Evolutionary conservation across 2,888 invertebrate genomes (phyloP).

Genomic region (Crocallis elinguaria): DNA sequence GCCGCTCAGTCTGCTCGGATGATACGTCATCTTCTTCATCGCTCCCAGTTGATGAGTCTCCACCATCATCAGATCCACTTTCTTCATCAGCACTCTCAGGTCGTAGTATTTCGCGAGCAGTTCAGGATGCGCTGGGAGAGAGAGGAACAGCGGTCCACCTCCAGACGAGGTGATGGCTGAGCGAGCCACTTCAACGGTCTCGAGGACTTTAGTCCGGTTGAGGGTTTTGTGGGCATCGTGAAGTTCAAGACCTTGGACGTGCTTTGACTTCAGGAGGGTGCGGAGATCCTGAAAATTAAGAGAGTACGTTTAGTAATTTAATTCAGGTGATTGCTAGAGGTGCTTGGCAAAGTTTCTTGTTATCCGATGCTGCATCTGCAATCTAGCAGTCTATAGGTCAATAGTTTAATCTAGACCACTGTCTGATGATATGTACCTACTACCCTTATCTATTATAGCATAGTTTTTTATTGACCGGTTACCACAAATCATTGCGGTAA

Average conservation of each 20-base stretch:
- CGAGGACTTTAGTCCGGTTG: constrained; percentile 78
- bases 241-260: constrained; percentile 85
- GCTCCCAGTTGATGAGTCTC: constrained; percentile 87
- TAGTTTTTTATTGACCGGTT: too few relatives aligned
- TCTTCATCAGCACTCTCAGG: constrained; percentile 86
- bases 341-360: too few relatives aligned
- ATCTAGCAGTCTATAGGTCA: too few relatives aligned
- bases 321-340: too few relatives aligned
- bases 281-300: constrained; percentile 76
- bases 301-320: not conserved
- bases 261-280: constrained; percentile 81
- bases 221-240: constrained; percentile 81
- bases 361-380: too few relatives aligned
- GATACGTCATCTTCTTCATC: constrained; percentile 88
- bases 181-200: constrained; percentile 73
- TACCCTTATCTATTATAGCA: too few relatives aligned
- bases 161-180: constrained; percentile 75
- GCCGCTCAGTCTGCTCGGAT: constrained; percentile 90
- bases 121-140: constrained; percentile 87
- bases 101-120: constrained; percentile 89
- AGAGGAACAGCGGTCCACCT: constrained; percentile 83
- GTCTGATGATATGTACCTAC: too few relatives aligned
- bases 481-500: too few relatives aligned
- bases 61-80: constrained; percentile 87
- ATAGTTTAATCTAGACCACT: too few relatives aligned